These are phyloP conservation scores for Lasiommata megera DNA, from an alignment of 2,888 invertebrate species.

Conservation along the genomic window DNA sequence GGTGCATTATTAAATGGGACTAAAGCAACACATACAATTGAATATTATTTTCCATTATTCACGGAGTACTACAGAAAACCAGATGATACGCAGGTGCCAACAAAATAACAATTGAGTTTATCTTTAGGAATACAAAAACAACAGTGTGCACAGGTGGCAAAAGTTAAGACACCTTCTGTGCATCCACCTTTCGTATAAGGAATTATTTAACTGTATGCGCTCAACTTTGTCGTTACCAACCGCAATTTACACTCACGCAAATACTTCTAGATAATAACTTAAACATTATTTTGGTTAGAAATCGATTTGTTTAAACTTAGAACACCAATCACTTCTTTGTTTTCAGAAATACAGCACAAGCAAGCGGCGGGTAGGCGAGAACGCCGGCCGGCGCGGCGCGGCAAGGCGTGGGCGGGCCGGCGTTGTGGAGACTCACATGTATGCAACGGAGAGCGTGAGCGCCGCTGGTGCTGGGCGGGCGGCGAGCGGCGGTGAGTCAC, in stretches of 20 bases:
- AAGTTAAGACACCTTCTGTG: not conserved
- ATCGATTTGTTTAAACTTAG: constrained; percentile 14
- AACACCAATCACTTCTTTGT: constrained; percentile 48
- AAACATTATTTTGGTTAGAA: not conserved
- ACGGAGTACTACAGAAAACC: not conserved
- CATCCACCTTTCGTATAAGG: not conserved
- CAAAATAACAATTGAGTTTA: not conserved
- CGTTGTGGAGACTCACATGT: constrained; percentile 64
- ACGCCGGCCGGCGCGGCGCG: constrained; percentile 63
- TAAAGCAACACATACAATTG: not conserved
- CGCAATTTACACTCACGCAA: not conserved
- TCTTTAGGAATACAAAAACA: not conserved
- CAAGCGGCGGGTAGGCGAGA: constrained; percentile 46
- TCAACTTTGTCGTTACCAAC: not conserved
- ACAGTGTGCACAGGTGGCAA: constrained; percentile 1
- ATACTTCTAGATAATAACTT: not conserved
- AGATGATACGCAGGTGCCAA: not conserved
- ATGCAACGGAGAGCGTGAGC: constrained; percentile 51
- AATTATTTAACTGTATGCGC: not conserved
- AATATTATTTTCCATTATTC: not conserved
- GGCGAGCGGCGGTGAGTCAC: constrained; percentile 47
- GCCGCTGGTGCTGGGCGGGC: constrained; percentile 62
- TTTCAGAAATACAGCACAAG: constrained; percentile 56
- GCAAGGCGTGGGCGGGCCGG: constrained; percentile 36
- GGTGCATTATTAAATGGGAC: constrained; percentile 43